Evolutionary conservation across 2,888 invertebrate species (phyloP).

Genomic region (Aricia artaxerxes): DNA sequence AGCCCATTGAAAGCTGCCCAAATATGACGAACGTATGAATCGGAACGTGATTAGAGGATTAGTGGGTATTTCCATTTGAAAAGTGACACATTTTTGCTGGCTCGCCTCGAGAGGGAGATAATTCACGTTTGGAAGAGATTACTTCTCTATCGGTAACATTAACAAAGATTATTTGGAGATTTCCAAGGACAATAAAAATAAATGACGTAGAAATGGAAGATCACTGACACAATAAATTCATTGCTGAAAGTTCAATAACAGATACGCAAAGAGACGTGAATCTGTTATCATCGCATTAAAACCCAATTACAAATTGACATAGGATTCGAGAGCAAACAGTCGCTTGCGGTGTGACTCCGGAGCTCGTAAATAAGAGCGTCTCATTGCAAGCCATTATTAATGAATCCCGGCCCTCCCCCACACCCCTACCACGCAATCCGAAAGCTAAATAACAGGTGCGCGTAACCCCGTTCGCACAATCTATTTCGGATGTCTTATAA

Average conservation of each 20-base stretch:
- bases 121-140: background rate
- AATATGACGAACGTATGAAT: conserved; percentile 41
- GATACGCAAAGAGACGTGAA: conserved; percentile 13
- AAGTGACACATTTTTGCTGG: conserved; percentile 30
- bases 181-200: background rate
- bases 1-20: conserved; percentile 54
- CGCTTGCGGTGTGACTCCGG: conserved; percentile 66
- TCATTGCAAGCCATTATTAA: conserved; percentile 79
- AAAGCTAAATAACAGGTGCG: conserved; percentile 80
- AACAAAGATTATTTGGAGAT: background rate
- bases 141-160: background rate
- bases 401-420: conserved; percentile 69
- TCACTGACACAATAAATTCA: background rate
- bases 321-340: conserved; percentile 49
- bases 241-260: background rate
- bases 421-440: conserved; percentile 61
- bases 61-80: conserved; percentile 31
- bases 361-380: conserved; percentile 78
- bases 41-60: conserved; percentile 34
- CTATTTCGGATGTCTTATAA: conserved; percentile 80
- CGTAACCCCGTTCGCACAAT: conserved; percentile 80
- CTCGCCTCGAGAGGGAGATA: background rate
- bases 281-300: conserved; percentile 21
- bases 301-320: conserved; percentile 29
- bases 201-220: background rate